Evolutionary conservation across 1,140 invertebrate genomes (phyloP), one percentile per base, ranked within the genome.

Genomic region (Pseudomyrmex pallidus): DNA sequence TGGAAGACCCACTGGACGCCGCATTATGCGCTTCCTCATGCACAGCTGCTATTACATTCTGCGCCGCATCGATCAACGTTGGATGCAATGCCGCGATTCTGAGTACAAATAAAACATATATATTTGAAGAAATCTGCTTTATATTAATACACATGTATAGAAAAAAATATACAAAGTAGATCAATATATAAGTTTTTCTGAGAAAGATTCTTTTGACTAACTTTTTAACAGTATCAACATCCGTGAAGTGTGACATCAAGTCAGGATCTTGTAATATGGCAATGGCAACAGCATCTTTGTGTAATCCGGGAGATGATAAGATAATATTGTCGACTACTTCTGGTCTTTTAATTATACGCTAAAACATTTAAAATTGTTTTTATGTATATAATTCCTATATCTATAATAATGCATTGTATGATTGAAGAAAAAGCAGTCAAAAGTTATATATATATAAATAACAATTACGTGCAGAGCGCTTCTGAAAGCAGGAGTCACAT

Each of bases 221-320:
- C 95, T 93, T 94, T 90, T 92, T 92, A 0, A 96, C 93, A 46
- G 93, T 95, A 22, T 95, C 93, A 48, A 92, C 74, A 88, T 96
- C 94, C 15, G 92, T 93, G 64, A 96, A 93, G 84, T 95, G 94
- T 13, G 93, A 90, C 87, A 96, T 92, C 68, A 96, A 89, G 88
- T 96, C 94, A 44, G 95, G 94, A 91, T 96, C 95, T 85, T 95
- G 95, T n/a, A 96, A 90, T 76, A 96, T 93, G 2, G 95, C 94
- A 63, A 96, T 92, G 12, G 95, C 95, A 57, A 95, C 93, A 25
- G 95, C 92, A 90, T 96, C 95, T 63, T 95, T 92, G 17, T 89
- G 91, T 7, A 96, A 85, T 50, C 92, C 93, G 56, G 95, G 95
- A 72, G 94, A 94, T 3, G 94, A 93, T 52, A 92, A 91, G 46